Percentiles rank a stretch among this genome's conserved stretches.
Conservation (phyloP, 2,888 invertebrate species). For the Matsumyia berberina region DNA sequence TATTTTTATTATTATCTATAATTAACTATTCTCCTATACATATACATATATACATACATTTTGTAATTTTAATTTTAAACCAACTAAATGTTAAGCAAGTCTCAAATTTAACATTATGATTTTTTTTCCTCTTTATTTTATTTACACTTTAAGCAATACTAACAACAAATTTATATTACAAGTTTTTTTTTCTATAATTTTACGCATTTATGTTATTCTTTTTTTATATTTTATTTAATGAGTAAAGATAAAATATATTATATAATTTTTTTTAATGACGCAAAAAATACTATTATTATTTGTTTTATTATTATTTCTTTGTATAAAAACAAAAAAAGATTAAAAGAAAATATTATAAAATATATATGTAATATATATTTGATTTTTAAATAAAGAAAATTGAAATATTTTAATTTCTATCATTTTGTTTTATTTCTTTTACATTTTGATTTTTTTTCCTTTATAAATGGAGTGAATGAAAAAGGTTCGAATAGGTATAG, state of each 20-base stretch:
- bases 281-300: constrained; percentile 59
- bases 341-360: constrained; percentile 26
- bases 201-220: constrained; percentile 74
- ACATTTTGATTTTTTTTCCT: constrained; percentile 52
- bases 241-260: constrained; percentile 16
- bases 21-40: constrained; percentile 37
- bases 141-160: constrained; percentile 71
- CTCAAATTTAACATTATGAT: constrained; percentile 76
- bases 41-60: constrained; percentile 19
- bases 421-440: constrained; percentile 65
- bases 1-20: not conserved
- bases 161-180: constrained; percentile 47
- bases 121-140: constrained; percentile 53
- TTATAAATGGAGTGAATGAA: constrained; percentile 69
- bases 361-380: constrained; percentile 55
- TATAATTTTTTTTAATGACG: constrained; percentile 35
- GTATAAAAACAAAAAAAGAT: constrained; percentile 41
- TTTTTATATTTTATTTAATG: constrained; percentile 72
- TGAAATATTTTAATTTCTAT: constrained; percentile 69
- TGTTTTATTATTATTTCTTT: constrained; percentile 73
- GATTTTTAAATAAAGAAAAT: constrained; percentile 71
- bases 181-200: constrained; percentile 58
- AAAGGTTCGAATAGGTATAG: constrained; percentile 62
- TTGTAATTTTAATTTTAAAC: constrained; percentile 31
- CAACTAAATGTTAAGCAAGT: constrained; percentile 52